Conservation (phyloP, 2,113 vertebrate genomes). For the Lates calcarifer region DNA sequence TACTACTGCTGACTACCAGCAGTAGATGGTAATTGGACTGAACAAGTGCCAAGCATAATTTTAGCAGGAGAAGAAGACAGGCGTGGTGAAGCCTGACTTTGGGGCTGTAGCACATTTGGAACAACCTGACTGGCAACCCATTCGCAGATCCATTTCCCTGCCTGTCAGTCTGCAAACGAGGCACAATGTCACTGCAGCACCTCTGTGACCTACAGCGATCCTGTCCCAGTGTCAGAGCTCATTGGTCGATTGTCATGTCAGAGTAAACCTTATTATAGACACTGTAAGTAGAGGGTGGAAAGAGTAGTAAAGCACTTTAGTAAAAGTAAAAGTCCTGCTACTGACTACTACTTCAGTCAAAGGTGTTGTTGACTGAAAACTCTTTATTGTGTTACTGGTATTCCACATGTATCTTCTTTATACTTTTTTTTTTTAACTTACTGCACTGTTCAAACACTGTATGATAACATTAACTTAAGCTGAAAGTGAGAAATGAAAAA, state of each 20-base stretch:
- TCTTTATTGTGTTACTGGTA: not conserved
- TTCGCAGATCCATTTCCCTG: conserved; percentile 46
- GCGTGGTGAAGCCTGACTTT: not conserved
- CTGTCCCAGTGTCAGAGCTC: not conserved
- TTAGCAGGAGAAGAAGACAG: conserved; percentile 33
- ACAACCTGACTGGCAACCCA: conserved; percentile 46
- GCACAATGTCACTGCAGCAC: conserved; percentile 26
- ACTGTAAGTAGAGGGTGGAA: not conserved
- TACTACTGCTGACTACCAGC: conserved; percentile 15
- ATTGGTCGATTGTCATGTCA: conserved; percentile 5
- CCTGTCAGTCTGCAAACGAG: conserved; percentile 48
- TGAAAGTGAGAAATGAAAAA: no score
- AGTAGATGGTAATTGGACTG: conserved; percentile 67
- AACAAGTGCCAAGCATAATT: conserved; percentile 70
- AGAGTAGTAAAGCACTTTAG: not conserved
- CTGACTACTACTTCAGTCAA: not conserved
- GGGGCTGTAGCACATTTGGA: conserved; percentile 6
- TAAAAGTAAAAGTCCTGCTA: not conserved
- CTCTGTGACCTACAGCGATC: conserved; percentile 28
- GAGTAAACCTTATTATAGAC: not conserved
- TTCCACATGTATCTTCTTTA: no score
- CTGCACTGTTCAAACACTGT: no score
- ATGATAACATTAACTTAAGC: no score
- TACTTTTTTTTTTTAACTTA: no score
- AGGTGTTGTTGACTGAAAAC: not conserved